phyloP scores from a whole-genome alignment of 2,888 invertebrate species.

The Lottia gigantea region DNA sequence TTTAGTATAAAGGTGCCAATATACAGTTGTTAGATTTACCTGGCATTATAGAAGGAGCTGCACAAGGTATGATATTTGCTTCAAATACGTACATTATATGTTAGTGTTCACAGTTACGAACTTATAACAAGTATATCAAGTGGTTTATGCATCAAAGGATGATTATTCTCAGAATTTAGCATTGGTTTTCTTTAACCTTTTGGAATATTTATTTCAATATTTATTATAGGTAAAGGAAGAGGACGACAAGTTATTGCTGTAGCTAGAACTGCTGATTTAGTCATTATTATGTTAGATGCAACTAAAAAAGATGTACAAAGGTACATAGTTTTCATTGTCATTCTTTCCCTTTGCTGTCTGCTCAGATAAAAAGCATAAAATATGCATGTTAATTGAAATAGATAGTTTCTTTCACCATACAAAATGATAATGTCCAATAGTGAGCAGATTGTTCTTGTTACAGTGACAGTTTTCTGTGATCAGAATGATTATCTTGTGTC shows the following conservation, averaged over 20 bases:
- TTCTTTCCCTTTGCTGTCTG: background rate
- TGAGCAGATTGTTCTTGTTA: no score
- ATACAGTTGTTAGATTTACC: slow-evolving; percentile 98
- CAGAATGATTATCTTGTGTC: no score
- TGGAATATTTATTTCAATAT: no score
- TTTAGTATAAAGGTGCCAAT: slow-evolving; percentile 92
- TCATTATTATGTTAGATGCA: slow-evolving; percentile 99
- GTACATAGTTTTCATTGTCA: slow-evolving; percentile 41
- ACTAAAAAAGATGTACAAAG: slow-evolving; percentile 96
- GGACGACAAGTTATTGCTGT: slow-evolving; percentile 98
- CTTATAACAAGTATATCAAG: no score
- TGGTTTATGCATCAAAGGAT: no score
- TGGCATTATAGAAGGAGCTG: slow-evolving; percentile 99
- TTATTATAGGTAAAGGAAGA: slow-evolving; percentile 82
- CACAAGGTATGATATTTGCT: slow-evolving; percentile 74
- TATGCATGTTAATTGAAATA: no score
- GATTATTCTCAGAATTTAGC: no score
- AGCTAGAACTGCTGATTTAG: slow-evolving; percentile 95
- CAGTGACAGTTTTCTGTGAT: no score
- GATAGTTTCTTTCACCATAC: no score
- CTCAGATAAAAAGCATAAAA: slow-evolving; percentile 12
- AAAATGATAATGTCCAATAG: no score
- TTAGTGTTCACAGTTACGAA: no score
- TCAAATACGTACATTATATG: background rate
- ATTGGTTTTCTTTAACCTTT: no score